Percentiles rank a stretch among this genome's conserved stretches.
Conservation (phyloP, 2,888 invertebrate genomes). For the Melanotus villosus region DNA sequence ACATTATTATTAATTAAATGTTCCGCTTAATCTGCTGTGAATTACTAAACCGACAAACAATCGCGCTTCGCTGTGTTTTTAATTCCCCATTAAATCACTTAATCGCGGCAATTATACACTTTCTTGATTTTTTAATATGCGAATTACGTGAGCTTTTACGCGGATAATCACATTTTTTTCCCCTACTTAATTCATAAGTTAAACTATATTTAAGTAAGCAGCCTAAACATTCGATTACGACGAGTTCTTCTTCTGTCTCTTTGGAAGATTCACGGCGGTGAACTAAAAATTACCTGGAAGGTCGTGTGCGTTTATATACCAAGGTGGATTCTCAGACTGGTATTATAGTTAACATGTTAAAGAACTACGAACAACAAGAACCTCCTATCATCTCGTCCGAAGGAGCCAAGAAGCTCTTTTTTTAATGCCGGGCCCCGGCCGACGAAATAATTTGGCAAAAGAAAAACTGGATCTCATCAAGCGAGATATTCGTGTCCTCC, state of each 20-base stretch:
- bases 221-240: neutral
- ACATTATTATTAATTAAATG: neutral
- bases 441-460: constrained; percentile 19
- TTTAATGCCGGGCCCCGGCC: too few relatives aligned
- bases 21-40: too few relatives aligned
- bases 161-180: neutral
- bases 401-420: too few relatives aligned
- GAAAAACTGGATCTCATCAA: constrained; percentile 6
- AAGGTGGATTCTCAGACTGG: constrained; percentile 22
- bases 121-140: constrained; percentile 14
- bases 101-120: constrained; percentile 24
- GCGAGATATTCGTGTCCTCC: neutral
- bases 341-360: constrained; percentile 8
- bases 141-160: constrained; percentile 2
- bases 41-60: neutral
- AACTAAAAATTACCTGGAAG: constrained; percentile 14
- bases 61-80: neutral
- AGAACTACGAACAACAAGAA: constrained; percentile 27
- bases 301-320: constrained; percentile 23
- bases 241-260: neutral
- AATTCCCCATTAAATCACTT: constrained; percentile 10
- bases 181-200: too few relatives aligned
- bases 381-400: constrained; percentile 13
- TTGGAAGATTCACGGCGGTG: constrained; percentile 15
- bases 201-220: neutral